phyloP scores from a whole-genome alignment of 2,888 invertebrate species.

The Hyposoter dolosus region DNA sequence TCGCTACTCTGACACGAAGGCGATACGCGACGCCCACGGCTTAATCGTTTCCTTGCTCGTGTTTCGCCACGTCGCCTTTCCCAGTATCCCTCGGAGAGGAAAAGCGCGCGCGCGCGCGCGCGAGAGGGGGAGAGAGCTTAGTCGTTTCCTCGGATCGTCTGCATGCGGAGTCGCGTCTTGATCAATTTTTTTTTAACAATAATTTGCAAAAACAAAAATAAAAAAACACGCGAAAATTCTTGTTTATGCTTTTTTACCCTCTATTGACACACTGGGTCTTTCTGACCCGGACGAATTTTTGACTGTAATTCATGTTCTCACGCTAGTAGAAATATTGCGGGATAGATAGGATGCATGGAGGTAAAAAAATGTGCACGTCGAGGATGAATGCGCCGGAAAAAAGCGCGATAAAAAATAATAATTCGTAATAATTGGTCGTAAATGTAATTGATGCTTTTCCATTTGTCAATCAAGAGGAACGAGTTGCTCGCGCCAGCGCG shows the following conservation, averaged over 20 bases:
- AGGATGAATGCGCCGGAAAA: not conserved
- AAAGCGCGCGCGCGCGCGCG: not conserved
- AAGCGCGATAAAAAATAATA: not conserved
- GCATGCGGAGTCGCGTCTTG: not conserved
- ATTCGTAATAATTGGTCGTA: not conserved
- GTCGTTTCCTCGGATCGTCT: conserved; percentile 10
- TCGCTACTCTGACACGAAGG: conserved; percentile 48
- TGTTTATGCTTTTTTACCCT: not conserved
- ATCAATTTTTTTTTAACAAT: not conserved
- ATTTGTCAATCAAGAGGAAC: not conserved
- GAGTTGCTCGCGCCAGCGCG: not conserved
- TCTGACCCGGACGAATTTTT: too few relatives aligned
- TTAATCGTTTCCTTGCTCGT: conserved; percentile 64
- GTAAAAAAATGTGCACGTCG: not conserved
- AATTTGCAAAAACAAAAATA: not conserved
- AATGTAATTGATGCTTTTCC: conserved; percentile 2
- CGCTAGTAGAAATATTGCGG: too few relatives aligned
- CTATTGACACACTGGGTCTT: too few relatives aligned
- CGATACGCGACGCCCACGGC: conserved; percentile 53
- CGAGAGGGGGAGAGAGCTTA: not conserved
- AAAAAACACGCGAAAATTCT: not conserved
- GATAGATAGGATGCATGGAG: not conserved
- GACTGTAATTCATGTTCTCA: too few relatives aligned
- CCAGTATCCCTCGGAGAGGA: conserved; percentile 5
- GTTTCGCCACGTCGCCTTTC: conserved; percentile 39